Conservation (phyloP, 2,113 vertebrate species). For the Pica pica region DNA sequence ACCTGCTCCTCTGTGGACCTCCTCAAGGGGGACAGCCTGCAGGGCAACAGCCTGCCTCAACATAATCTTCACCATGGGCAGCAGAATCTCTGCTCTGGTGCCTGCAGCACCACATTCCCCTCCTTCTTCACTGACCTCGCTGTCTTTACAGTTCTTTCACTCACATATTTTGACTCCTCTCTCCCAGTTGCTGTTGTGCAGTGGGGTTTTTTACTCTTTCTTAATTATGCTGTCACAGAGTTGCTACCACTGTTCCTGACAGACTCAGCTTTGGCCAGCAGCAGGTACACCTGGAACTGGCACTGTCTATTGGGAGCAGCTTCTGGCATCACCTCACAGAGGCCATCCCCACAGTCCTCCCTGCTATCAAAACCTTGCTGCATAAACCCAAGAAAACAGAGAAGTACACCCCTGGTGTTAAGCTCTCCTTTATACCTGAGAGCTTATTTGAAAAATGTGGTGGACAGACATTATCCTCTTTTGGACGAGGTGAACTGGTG, state of each 20-base stretch:
- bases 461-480: neutral
- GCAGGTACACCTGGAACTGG: neutral
- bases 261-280: neutral
- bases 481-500: neutral
- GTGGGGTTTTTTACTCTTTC: neutral
- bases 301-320: neutral
- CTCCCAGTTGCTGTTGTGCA: neutral
- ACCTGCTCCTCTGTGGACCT: neutral
- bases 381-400: neutral
- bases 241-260: neutral
- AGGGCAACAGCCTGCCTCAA: neutral
- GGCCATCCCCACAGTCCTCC: neutral
- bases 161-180: neutral
- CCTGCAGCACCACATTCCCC: neutral
- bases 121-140: neutral
- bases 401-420: neutral
- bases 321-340: neutral
- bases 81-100: neutral
- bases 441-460: neutral
- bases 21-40: neutral
- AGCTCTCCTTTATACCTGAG: neutral
- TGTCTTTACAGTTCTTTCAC: neutral
- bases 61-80: accelerated
- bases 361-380: neutral
- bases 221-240: accelerated